Evolutionary conservation across 2,888 invertebrate species (phyloP), one percentile per base, ranked within the genome.

Genomic region (Epinotia nisella): DNA sequence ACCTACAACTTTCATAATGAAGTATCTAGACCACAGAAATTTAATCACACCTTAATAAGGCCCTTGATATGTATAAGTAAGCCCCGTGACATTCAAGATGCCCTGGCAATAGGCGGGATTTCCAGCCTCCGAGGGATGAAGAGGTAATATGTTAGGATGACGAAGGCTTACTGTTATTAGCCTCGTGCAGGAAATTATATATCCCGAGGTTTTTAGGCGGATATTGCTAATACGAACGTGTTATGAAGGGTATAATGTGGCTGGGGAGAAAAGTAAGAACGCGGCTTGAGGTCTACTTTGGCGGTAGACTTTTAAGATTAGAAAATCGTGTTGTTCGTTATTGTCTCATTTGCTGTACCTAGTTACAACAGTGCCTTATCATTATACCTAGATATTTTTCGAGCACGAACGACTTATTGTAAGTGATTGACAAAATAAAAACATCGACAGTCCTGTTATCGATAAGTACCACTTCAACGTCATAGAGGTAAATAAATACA

Each of bases 81-180:
- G 49, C 49, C n/a, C n/a, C 19, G 17, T 24, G 62, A 51, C 45
- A 45, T 45, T 19, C n/a, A 29, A 7, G 51, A 41, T 10, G 60
- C 17, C 24, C 21, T 1, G 69, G 60, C 49, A 41, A 21, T 39
- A 39, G 9, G 55, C 53, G 53, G 68, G 68, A 69, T 69, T 69
- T 53, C 60, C 49, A 56, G 58, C 7, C 49, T 66, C 41, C 39
- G 4, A n/a, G n/a, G 69, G 69, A 70, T 70, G 41, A 61, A 29
- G 61, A 60, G 53, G 61, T 70, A 61, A 70, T 70, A 70, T 70
- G 61, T 70, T 70, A 70, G 69, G 69, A 70, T 70, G 61, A 61
- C 69, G 69, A 7, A 60, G 61, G 60, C 69, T 70, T 61, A 70
- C 61, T 17, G 24, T 70, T 70, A 70, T 70, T 70, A 61, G 59